phyloP scores from a whole-genome alignment of 2,888 invertebrate species.

The Acanthosepion esculentum region DNA sequence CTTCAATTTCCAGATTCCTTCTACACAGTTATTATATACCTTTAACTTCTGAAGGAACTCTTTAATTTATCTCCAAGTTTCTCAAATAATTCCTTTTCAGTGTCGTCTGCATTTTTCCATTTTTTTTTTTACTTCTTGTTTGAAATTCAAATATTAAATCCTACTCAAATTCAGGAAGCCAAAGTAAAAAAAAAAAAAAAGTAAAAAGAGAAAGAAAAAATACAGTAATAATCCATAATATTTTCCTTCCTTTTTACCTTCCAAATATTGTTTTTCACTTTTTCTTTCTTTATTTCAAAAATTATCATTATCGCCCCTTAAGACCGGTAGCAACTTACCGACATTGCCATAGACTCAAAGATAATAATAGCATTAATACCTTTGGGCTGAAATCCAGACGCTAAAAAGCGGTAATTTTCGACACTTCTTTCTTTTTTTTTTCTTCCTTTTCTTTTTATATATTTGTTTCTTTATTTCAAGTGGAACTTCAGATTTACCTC shows the following conservation, averaged over 20 bases:
- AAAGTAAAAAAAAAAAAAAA: too few relatives aligned
- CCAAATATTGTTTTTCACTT: too few relatives aligned
- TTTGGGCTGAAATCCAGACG: conserved; percentile 3
- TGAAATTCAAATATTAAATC: too few relatives aligned
- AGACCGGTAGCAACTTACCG: too few relatives aligned
- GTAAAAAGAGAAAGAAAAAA: too few relatives aligned
- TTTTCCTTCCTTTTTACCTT: too few relatives aligned
- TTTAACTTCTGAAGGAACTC: not conserved
- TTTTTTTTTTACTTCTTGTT: too few relatives aligned
- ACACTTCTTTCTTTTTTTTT: not conserved
- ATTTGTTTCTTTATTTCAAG: not conserved
- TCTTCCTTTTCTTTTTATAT: not conserved
- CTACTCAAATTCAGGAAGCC: too few relatives aligned
- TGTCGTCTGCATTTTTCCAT: not conserved
- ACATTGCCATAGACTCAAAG: not conserved
- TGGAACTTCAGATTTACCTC: not conserved
- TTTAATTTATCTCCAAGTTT: not conserved
- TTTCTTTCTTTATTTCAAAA: too few relatives aligned
- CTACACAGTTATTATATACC: not conserved
- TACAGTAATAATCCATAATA: too few relatives aligned
- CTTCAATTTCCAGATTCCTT: not conserved
- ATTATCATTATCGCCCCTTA: too few relatives aligned
- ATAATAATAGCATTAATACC: not conserved
- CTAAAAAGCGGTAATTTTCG: not conserved
- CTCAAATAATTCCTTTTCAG: not conserved